Conservation (phyloP, 1,140 invertebrate species). For the Procambarus virginalis region DNA sequence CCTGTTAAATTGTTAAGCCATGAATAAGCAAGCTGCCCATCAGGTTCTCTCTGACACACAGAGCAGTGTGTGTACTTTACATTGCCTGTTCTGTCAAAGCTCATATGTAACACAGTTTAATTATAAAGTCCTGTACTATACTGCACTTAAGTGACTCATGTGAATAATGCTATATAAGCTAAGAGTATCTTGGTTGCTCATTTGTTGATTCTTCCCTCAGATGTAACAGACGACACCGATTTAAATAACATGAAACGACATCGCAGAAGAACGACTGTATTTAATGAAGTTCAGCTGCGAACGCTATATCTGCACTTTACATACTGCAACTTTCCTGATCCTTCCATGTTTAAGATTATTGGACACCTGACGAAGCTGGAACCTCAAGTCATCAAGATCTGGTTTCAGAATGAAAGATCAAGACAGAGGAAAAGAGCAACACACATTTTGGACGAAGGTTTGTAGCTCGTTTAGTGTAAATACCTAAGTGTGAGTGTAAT, state of each 20-base stretch:
- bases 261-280: slow-evolving; percentile 65
- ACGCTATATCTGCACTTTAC: slow-evolving; percentile 69
- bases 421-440: slow-evolving; percentile 65
- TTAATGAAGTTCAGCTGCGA: slow-evolving; percentile 67
- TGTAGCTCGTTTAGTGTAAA: background rate
- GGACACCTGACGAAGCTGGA: slow-evolving; percentile 63
- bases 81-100: too few relatives aligned
- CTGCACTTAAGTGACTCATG: too few relatives aligned
- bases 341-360: slow-evolving; percentile 70
- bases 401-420: slow-evolving; percentile 70
- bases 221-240: slow-evolving; percentile 15
- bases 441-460: slow-evolving; percentile 63
- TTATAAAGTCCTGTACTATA: too few relatives aligned
- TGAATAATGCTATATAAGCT: too few relatives aligned
- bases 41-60: too few relatives aligned
- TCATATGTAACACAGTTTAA: too few relatives aligned
- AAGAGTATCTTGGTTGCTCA: too few relatives aligned
- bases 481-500: too few relatives aligned
- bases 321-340: slow-evolving; percentile 70
- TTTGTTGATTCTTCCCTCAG: background rate
- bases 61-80: too few relatives aligned
- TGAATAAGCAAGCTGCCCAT: too few relatives aligned
- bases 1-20: too few relatives aligned
- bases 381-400: slow-evolving; percentile 69
- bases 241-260: slow-evolving; percentile 40